Evolutionary conservation across 30 jellyfish, hydroid and myxozoan genomes (phyloP), one percentile per base, ranked within the genome.

Genomic region (Turritopsis dohrnii): DNA sequence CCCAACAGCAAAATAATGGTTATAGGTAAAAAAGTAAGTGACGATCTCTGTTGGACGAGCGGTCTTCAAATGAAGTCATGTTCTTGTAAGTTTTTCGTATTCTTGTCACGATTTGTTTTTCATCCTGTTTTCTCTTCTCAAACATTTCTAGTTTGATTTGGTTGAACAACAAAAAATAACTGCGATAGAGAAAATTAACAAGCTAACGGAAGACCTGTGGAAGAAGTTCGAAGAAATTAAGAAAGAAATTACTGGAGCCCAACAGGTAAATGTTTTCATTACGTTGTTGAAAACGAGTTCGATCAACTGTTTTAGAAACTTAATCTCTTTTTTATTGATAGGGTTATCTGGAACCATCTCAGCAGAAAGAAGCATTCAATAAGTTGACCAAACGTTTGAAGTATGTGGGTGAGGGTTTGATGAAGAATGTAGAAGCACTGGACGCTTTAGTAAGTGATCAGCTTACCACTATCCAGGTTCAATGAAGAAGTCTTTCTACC

Each of bases 131-230:
- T 69, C n/a, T n/a, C n/a, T n/a, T n/a, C n/a, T n/a, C n/a, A n/a
- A n/a, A n/a, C n/a, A n/a, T n/a, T 19, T 69, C 19, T 69, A 69
- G 77, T 69, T 69, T 27, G 77, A 69, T 69, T n/a, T 69, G 77
- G 77, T 9, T 9, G 77, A 69, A 27, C 77, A 69, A 27, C 77
- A 69, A 19, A 69, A 69, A n/a, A 69, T 69, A 9, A 69, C 22
- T 69, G 30, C 31, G n/a, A 69, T 69, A n/a, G 77, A 69, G 30
- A 69, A 69, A 19, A 69, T 69, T 69, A 27, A 27, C 30, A 9
- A 21, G 19, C 22, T n/a, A 1, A 19, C 77, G 19, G 77, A 69
- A 19, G 77, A 69, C 9, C 22, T 69, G 9, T 69, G 77, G 77
- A 9, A 21, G 30, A 1, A n/a, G 77, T 69, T 69, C 77, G 77